Conservation (phyloP, 1,140 invertebrate genomes). For the Hydropsyche tenuis region DNA sequence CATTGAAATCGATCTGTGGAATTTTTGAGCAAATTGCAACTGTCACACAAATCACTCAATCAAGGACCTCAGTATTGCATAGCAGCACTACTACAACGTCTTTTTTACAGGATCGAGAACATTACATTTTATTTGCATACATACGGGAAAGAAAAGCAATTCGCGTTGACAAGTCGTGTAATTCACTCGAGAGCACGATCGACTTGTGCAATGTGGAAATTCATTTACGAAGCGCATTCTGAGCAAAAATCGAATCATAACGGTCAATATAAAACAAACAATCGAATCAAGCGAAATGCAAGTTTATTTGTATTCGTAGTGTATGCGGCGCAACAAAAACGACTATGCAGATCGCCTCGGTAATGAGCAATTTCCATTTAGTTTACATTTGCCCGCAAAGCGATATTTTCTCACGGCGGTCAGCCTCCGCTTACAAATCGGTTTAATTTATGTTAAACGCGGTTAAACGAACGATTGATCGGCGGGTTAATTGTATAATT, state of each 20-base stretch:
- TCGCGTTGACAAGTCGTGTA: slow-evolving; percentile 38
- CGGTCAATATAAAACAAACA: slow-evolving; percentile 10
- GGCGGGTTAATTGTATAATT: slow-evolving; percentile 12
- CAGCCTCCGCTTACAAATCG: slow-evolving; percentile 19
- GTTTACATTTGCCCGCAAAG: slow-evolving; percentile 9
- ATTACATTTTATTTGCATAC: slow-evolving; percentile 6
- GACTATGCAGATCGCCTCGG: slow-evolving; percentile 20
- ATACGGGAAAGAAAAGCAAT: slow-evolving; percentile 6
- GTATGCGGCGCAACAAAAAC: slow-evolving; percentile 18
- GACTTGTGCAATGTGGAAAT: too few species aligned
- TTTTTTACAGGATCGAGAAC: too few species aligned
- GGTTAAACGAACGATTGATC: slow-evolving; percentile 27
- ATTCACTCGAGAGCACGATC: too few species aligned
- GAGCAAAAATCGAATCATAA: slow-evolving; percentile 39
- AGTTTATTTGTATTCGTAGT: not conserved
- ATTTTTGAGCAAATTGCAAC: slow-evolving; percentile 8
- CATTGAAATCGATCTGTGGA: not conserved
- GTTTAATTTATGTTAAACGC: slow-evolving; percentile 33
- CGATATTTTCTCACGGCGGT: slow-evolving; percentile 35
- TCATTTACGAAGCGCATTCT: too few species aligned
- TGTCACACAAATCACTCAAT: not conserved
- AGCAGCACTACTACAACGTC: not conserved
- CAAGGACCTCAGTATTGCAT: not conserved
- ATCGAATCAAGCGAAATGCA: not conserved
- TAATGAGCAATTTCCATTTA: slow-evolving; percentile 39